These are phyloP conservation scores for Malachius bipustulatus DNA, from an alignment of 2,888 invertebrate species.

Conservation along the genomic window DNA sequence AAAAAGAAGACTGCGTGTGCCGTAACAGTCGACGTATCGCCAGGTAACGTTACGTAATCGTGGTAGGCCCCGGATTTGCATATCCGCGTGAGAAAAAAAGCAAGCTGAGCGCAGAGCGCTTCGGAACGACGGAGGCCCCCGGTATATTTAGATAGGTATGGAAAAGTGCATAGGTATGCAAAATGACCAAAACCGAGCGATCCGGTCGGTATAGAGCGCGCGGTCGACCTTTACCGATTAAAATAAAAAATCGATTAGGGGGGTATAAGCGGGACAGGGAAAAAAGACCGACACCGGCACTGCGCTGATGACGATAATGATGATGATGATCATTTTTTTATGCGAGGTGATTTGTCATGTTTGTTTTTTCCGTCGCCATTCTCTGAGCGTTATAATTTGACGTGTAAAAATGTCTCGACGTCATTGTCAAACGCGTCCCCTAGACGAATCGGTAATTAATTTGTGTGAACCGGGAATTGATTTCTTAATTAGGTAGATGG, in stretches of 20 bases:
- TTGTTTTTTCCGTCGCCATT: not conserved
- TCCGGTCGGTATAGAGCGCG: slow-evolving; percentile 24
- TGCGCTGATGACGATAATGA: not conserved
- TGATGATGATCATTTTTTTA: slow-evolving; percentile 10
- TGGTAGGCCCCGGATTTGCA: slow-evolving; percentile 24
- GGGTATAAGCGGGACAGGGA: slow-evolving; percentile 6
- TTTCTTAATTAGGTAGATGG: too few relatives aligned
- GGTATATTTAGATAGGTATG: slow-evolving; percentile 23
- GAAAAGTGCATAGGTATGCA: slow-evolving; percentile 15
- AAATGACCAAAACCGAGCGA: slow-evolving; percentile 17
- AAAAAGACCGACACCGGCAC: not conserved
- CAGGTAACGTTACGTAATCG: slow-evolving; percentile 10
- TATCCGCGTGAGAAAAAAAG: slow-evolving; percentile 32
- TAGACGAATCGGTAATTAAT: too few relatives aligned
- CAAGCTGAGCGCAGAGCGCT: slow-evolving; percentile 26
- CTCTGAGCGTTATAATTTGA: slow-evolving; percentile 28
- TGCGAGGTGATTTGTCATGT: slow-evolving; percentile 11
- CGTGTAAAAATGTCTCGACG: slow-evolving; percentile 21
- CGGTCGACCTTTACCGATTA: slow-evolving; percentile 9
- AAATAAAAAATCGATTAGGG: slow-evolving; percentile 17
- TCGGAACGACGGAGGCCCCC: too few relatives aligned
- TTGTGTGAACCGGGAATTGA: slow-evolving; percentile 3
- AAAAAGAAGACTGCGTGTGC: not conserved
- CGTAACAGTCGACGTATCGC: not conserved
- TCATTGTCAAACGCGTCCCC: too few relatives aligned